Conservation (phyloP, 1,140 invertebrate species). For the Hyphantria cunea region DNA sequence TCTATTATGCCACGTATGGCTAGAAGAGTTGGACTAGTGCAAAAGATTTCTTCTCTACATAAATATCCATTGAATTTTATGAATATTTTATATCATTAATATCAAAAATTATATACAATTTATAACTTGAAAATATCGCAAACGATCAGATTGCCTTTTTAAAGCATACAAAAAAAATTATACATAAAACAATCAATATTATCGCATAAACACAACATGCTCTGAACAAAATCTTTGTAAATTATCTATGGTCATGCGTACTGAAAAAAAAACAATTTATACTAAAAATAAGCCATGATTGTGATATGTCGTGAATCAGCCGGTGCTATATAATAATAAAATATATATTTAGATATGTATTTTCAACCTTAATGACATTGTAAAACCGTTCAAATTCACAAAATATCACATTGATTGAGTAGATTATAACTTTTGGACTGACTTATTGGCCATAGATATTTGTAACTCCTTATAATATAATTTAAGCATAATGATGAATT, state of each 20-base stretch:
- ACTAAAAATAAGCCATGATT: conserved; percentile 19
- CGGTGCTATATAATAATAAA: conserved; percentile 11
- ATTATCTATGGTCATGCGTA: conserved; percentile 13
- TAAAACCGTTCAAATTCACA: background rate
- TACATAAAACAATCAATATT: conserved; percentile 1
- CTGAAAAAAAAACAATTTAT: conserved; percentile 20
- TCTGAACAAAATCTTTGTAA: conserved; percentile 1
- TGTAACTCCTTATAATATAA: too few relatives aligned
- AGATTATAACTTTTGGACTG: too few relatives aligned
- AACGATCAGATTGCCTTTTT: conserved; percentile 12
- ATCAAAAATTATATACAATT: background rate
- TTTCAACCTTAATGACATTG: background rate
- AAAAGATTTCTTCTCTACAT: too few relatives aligned
- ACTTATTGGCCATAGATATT: too few relatives aligned
- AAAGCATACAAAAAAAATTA: conserved; percentile 1
- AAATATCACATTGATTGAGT: too few relatives aligned
- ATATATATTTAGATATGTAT: background rate
- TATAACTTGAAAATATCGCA: background rate
- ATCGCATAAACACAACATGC: conserved; percentile 12
- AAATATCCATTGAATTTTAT: too few relatives aligned
- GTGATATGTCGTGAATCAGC: conserved; percentile 46
- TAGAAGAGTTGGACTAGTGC: too few relatives aligned
- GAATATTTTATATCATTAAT: too few relatives aligned
- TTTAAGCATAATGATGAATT: too few relatives aligned
- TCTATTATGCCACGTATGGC: too few relatives aligned